A percentile compares a stretch with the other conserved stretches of the same genome.
These are phyloP conservation scores for Probaryconus sp. DNA, from an alignment of 1,140 invertebrate species.

Conservation along the genomic window DNA sequence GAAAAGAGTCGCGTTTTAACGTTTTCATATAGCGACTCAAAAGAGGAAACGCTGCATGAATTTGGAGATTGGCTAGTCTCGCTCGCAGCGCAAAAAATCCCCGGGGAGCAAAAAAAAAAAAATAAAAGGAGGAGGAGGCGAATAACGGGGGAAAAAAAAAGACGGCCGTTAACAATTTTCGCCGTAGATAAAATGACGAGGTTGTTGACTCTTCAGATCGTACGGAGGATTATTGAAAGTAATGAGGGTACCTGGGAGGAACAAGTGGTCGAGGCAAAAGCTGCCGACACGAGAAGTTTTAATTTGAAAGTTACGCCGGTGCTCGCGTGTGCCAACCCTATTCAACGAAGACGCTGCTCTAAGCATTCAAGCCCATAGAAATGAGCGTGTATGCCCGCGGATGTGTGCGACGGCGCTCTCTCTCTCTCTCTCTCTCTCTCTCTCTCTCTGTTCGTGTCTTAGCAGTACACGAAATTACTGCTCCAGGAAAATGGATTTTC, in stretches of 20 bases:
- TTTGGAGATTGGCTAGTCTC: conserved; percentile 14
- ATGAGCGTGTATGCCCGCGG: conserved; percentile 11
- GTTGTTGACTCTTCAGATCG: conserved; percentile 59
- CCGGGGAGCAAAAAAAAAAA: not conserved
- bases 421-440: no score
- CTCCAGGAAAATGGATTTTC: conserved; percentile 44
- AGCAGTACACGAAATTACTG: conserved; percentile 48
- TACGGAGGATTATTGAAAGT: conserved; percentile 57
- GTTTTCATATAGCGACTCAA: conserved; percentile 37
- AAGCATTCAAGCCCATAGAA: conserved; percentile 48
- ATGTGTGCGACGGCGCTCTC: conserved; percentile 2
- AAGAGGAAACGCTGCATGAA: conserved; percentile 3
- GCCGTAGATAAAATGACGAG: conserved; percentile 53
- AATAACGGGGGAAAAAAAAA: conserved; percentile 22
- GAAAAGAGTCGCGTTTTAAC: conserved; percentile 7
- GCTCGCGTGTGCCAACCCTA: conserved; percentile 56
- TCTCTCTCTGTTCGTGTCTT: conserved; percentile 43
- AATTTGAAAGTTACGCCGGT: conserved; percentile 58
- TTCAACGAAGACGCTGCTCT: conserved; percentile 59
- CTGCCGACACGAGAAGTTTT: conserved; percentile 57
- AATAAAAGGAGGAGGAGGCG: conserved; percentile 32
- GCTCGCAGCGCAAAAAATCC: no score
- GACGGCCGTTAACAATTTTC: conserved; percentile 41
- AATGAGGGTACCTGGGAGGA: conserved; percentile 56
- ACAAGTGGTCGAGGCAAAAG: conserved; percentile 58